Conservation (phyloP, 1,140 invertebrate genomes). For the Gonatopus flavifemur region DNA sequence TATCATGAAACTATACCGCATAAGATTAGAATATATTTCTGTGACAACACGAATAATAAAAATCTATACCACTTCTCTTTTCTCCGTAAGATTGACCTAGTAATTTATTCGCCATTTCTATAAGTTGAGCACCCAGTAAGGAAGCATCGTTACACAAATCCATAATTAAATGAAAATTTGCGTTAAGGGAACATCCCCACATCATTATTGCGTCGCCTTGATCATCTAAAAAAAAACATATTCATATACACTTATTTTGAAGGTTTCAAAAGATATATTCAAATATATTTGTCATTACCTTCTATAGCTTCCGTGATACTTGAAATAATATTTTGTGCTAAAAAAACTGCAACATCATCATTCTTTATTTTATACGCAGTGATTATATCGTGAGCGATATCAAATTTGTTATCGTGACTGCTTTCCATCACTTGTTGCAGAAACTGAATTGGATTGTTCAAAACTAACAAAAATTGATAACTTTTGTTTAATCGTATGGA, state of each 20-base stretch:
- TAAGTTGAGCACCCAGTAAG: slow-evolving; percentile 45
- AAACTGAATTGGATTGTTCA: slow-evolving; percentile 58
- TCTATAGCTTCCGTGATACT: slow-evolving; percentile 52
- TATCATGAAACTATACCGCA: background rate
- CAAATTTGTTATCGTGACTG: slow-evolving; percentile 59
- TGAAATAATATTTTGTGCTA: slow-evolving; percentile 54
- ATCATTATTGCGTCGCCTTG: slow-evolving; percentile 50
- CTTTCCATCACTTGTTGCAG: slow-evolving; percentile 60
- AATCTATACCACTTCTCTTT: slow-evolving; percentile 37
- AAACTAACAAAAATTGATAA: slow-evolving; percentile 59
- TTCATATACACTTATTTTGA: slow-evolving; percentile 3
- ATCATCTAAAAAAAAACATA: slow-evolving; percentile 27
- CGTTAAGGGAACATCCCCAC: slow-evolving; percentile 58
- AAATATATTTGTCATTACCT: slow-evolving; percentile 36
- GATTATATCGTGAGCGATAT: slow-evolving; percentile 62
- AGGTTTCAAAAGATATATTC: slow-evolving; percentile 7
- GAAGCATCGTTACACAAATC: slow-evolving; percentile 50
- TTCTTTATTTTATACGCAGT: slow-evolving; percentile 54
- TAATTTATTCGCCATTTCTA: slow-evolving; percentile 39
- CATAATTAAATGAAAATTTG: slow-evolving; percentile 52
- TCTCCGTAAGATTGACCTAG: slow-evolving; percentile 37
- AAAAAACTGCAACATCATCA: slow-evolving; percentile 49
- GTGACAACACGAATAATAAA: slow-evolving; percentile 10
- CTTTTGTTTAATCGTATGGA: slow-evolving; percentile 59
- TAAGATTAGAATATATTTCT: background rate